Conservation (phyloP, 1,140 invertebrate genomes). For the Pogonus chalceus region DNA sequence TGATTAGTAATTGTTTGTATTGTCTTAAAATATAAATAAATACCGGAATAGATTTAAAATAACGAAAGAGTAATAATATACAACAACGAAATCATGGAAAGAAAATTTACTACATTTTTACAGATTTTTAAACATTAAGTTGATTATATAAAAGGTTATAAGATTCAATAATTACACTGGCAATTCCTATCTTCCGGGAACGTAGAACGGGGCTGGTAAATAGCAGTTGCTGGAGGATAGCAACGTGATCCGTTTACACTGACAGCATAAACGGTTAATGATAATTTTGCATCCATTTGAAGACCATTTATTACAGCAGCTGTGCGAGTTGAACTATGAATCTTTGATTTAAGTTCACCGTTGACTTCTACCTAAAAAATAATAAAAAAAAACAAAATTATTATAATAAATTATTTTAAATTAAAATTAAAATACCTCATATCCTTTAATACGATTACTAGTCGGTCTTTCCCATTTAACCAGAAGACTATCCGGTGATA, state of each 20-base stretch:
- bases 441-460: not conserved
- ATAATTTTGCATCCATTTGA: not conserved
- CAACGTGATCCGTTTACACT: not conserved
- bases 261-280: not conserved
- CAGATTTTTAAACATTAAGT: too few relatives aligned
- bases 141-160: too few relatives aligned
- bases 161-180: too few relatives aligned
- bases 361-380: not conserved
- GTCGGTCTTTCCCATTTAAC: not conserved
- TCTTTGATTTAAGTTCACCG: not conserved
- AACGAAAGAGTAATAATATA: too few relatives aligned
- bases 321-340: not conserved
- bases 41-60: too few relatives aligned
- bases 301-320: not conserved
- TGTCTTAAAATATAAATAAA: too few relatives aligned
- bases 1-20: too few relatives aligned
- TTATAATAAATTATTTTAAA: not conserved
- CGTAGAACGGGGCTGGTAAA: not conserved
- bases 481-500: not conserved
- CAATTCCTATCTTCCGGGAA: too few relatives aligned
- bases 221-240: not conserved
- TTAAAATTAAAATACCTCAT: not conserved
- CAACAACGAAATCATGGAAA: too few relatives aligned
- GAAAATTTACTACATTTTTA: too few relatives aligned
- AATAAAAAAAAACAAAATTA: not conserved